phyloP scores from a whole-genome alignment of 2,888 invertebrate genomes.

The Synanthedon tipuliformis region DNA sequence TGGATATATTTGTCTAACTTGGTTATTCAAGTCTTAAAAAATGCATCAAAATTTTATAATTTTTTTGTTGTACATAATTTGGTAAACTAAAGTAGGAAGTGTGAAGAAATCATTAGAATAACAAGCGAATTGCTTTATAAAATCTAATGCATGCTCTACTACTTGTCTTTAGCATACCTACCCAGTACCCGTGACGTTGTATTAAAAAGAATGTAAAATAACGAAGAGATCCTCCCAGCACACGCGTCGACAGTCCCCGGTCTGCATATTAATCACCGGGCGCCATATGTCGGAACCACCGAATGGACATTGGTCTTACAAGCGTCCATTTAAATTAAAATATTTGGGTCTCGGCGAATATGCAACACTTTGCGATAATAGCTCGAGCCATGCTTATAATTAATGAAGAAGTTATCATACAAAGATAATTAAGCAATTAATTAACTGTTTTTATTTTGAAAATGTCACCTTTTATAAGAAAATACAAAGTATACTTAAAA shows the following conservation, averaged over 20 bases:
- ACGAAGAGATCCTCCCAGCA: constrained; percentile 18
- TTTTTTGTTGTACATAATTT: too few relatives aligned
- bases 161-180: too few relatives aligned
- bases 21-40: too few relatives aligned
- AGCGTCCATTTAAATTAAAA: constrained; percentile 54
- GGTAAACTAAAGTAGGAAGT: too few relatives aligned
- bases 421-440: background rate
- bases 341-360: constrained; percentile 36
- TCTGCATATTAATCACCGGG: constrained; percentile 61
- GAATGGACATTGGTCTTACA: constrained; percentile 18
- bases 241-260: constrained; percentile 33
- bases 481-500: too few relatives aligned
- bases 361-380: constrained; percentile 52
- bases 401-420: background rate
- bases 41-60: too few relatives aligned
- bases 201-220: constrained; percentile 26
- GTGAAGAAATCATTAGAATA: too few relatives aligned
- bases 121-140: too few relatives aligned
- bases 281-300: constrained; percentile 33
- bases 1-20: too few relatives aligned
- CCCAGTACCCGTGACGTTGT: background rate
- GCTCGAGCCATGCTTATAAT: constrained; percentile 4
- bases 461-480: too few relatives aligned
- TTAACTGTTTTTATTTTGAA: too few relatives aligned
- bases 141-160: too few relatives aligned